These are phyloP conservation scores for Philaenus spumarius DNA, from an alignment of 1,140 invertebrate species.

Conservation along the genomic window DNA sequence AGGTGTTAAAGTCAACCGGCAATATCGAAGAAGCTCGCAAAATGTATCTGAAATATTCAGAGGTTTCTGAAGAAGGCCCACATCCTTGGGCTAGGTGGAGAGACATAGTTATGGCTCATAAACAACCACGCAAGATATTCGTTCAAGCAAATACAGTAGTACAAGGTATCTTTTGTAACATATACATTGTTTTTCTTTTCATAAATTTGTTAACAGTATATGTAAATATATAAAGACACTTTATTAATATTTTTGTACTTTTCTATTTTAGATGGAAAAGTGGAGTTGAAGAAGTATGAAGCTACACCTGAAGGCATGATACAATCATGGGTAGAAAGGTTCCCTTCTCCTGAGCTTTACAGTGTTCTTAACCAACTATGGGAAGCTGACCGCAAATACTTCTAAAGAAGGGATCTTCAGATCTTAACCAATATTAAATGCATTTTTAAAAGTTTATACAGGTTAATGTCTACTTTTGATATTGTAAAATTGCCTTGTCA, in stretches of 20 bases:
- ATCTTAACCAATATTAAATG: no score
- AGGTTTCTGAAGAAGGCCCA: conserved; percentile 55
- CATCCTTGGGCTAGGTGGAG: conserved; percentile 73
- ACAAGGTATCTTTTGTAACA: conserved; percentile 38
- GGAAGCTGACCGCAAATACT: conserved; percentile 37
- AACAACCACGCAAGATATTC: conserved; percentile 85
- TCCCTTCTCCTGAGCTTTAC: conserved; percentile 47
- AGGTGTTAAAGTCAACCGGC: conserved; percentile 81
- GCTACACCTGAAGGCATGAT: conserved; percentile 67
- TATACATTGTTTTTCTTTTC: not conserved
- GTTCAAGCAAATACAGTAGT: conserved; percentile 79
- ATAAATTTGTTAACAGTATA: not conserved
- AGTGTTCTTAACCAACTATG: conserved; percentile 48
- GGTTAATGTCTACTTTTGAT: no score
- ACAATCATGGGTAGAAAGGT: conserved; percentile 74
- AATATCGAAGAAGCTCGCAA: conserved; percentile 62
- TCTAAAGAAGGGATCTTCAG: not conserved
- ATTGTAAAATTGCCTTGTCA: no score
- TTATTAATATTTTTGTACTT: conserved; percentile 3
- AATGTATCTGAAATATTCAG: conserved; percentile 76
- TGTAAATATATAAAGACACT: not conserved
- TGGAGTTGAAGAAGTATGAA: conserved; percentile 65
- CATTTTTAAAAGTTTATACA: no score
- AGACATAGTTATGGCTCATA: conserved; percentile 78
- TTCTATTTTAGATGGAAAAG: conserved; percentile 37